phyloP scores from a whole-genome alignment of 2,888 invertebrate genomes.

The Tyria jacobaeae region DNA sequence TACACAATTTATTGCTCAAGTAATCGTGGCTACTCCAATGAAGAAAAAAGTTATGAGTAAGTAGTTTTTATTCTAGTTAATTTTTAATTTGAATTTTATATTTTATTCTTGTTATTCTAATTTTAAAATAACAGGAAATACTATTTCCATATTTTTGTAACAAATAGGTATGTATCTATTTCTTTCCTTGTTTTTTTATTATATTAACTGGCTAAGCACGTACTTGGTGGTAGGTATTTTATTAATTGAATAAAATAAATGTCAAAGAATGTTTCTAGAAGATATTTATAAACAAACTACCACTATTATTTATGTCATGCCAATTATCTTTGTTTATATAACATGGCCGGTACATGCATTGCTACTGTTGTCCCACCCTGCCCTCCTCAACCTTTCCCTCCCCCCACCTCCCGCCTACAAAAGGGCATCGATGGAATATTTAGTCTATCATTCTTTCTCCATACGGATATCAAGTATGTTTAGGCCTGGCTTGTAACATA shows the following conservation, averaged over 20 bases:
- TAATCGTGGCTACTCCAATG: constrained; percentile 40
- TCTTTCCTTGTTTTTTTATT: neutral
- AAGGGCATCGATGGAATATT: constrained; percentile 1
- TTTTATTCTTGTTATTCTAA: neutral
- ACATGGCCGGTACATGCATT: constrained; percentile 24
- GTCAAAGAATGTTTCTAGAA: neutral
- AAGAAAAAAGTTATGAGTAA: constrained; percentile 50
- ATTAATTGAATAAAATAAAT: neutral
- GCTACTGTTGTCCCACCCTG: constrained; percentile 20
- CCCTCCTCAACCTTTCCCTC: neutral
- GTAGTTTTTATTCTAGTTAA: constrained; percentile 20
- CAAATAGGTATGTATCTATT: neutral
- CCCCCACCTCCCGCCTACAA: neutral
- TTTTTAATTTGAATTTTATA: neutral
- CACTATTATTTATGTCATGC: constrained; percentile 32
- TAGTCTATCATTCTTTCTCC: neutral
- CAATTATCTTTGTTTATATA: constrained; percentile 24
- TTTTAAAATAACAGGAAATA: constrained; percentile 7
- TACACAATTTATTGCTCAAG: constrained; percentile 26
- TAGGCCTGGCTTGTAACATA: too few relatives aligned
- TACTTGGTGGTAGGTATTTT: neutral
- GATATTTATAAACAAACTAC: constrained; percentile 32
- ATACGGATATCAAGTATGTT: neutral
- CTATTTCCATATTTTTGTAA: neutral
- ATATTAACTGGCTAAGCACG: neutral